Evolutionary conservation across 1,140 invertebrate species (phyloP).

Genomic region (Onthophagus taurus): DNA sequence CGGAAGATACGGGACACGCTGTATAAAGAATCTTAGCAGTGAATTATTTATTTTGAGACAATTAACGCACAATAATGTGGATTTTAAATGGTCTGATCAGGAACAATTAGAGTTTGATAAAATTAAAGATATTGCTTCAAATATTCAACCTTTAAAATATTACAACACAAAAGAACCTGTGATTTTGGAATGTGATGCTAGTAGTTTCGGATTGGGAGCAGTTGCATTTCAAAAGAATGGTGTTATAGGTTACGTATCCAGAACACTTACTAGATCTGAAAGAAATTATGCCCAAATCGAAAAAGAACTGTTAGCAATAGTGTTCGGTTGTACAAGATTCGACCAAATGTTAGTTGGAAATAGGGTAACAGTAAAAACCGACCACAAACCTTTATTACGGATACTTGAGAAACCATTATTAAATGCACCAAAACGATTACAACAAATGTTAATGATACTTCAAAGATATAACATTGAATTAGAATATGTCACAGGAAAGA

Average conservation of each 20-base stretch:
- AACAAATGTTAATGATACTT: constrained; percentile 16
- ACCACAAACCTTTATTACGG: constrained; percentile 1
- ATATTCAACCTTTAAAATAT: too few species aligned
- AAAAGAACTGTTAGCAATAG: background rate
- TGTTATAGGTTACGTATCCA: background rate
- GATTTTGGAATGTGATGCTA: background rate
- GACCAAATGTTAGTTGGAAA: constrained; percentile 11
- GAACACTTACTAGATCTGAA: background rate
- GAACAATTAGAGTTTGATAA: constrained; percentile 1
- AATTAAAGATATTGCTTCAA: background rate
- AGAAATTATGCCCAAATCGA: constrained; percentile 1
- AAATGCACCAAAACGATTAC: constrained; percentile 11
- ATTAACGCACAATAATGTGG: background rate
- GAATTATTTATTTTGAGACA: background rate
- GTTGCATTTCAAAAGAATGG: background rate
- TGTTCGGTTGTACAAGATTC: background rate
- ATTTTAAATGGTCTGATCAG: background rate
- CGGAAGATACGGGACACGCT: too few species aligned
- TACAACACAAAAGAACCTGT: too few species aligned
- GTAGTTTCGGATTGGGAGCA: background rate
- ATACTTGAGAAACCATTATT: constrained; percentile 8
- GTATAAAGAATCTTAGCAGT: constrained; percentile 1
- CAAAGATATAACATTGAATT: constrained; percentile 22
- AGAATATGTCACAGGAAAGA: too few species aligned
- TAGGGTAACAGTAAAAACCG: constrained; percentile 5